Percentiles rank a stretch among this genome's conserved stretches.
Conservation (phyloP, 2,797 vertebrate genomes). For the Prunella strophiata region DNA sequence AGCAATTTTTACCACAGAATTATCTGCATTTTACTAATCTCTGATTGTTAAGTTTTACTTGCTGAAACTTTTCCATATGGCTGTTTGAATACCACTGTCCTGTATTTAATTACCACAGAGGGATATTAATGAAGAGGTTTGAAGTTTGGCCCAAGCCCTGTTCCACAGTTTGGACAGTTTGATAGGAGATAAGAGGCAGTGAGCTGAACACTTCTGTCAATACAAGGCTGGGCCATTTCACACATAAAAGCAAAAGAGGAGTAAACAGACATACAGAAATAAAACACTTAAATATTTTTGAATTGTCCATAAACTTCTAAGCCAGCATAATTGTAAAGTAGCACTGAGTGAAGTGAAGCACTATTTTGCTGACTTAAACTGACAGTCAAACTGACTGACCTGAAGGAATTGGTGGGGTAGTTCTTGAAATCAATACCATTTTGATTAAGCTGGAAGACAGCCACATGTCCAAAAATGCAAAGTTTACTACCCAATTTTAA, state of each 20-base stretch:
- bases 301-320: neutral
- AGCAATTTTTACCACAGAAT: conserved; percentile 52
- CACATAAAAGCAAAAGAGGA: conserved; percentile 19
- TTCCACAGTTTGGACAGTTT: conserved; percentile 30
- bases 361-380: neutral
- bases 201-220: neutral
- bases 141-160: neutral
- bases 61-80: conserved; percentile 59
- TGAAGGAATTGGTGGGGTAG: neutral
- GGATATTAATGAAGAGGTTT: conserved; percentile 55
- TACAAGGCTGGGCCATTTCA: neutral
- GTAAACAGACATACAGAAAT: neutral
- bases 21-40: conserved; percentile 61
- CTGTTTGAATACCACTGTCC: conserved; percentile 51
- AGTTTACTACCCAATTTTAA: neutral
- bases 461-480: neutral
- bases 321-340: neutral
- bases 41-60: conserved; percentile 42
- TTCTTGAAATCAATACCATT: neutral
- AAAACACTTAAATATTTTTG: neutral
- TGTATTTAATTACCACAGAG: conserved; percentile 62
- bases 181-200: neutral
- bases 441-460: neutral
- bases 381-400: neutral
- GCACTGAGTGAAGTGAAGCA: neutral